Evolutionary conservation across 1,140 invertebrate genomes (phyloP).

Genomic region (Vollenhovia emeryi): DNA sequence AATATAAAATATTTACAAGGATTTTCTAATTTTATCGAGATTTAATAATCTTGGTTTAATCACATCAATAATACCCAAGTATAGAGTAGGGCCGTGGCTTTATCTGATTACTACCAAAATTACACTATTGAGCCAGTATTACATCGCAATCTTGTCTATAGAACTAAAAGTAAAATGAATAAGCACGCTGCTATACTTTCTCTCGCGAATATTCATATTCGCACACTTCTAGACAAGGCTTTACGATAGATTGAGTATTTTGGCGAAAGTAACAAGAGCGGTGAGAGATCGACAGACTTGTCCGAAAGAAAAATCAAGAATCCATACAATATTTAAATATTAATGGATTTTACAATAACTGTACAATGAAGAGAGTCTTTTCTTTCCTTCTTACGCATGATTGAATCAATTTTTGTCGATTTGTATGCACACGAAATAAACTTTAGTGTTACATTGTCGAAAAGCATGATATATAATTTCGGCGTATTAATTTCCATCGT

Average conservation of each 20-base stretch:
- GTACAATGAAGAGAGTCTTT: conserved; percentile 58
- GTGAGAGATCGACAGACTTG: conserved; percentile 5
- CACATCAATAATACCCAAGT: conserved; percentile 83
- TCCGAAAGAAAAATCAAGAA: neutral
- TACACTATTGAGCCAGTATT: conserved; percentile 60
- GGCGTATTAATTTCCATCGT: conserved; percentile 7
- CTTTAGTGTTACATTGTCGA: conserved; percentile 41
- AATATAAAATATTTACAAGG: conserved; percentile 86
- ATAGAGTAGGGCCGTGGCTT: conserved; percentile 76
- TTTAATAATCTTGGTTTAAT: conserved; percentile 83
- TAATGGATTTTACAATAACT: conserved; percentile 30
- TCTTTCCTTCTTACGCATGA: conserved; percentile 3
- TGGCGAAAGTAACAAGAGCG: conserved; percentile 41
- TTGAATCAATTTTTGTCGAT: conserved; percentile 32
- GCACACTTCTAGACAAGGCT: conserved; percentile 36
- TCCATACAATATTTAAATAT: conserved; percentile 38
- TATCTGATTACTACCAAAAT: conserved; percentile 63
- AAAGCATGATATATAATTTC: conserved; percentile 22
- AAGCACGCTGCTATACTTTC: conserved; percentile 33
- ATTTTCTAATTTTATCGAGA: conserved; percentile 83
- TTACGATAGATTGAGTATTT: conserved; percentile 48
- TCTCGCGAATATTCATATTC: conserved; percentile 19
- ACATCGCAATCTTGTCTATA: conserved; percentile 35
- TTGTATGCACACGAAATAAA: conserved; percentile 65
- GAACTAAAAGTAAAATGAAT: conserved; percentile 47